Conservation (phyloP, 2,797 vertebrate genomes). For the Propithecus deckenii region DNA sequence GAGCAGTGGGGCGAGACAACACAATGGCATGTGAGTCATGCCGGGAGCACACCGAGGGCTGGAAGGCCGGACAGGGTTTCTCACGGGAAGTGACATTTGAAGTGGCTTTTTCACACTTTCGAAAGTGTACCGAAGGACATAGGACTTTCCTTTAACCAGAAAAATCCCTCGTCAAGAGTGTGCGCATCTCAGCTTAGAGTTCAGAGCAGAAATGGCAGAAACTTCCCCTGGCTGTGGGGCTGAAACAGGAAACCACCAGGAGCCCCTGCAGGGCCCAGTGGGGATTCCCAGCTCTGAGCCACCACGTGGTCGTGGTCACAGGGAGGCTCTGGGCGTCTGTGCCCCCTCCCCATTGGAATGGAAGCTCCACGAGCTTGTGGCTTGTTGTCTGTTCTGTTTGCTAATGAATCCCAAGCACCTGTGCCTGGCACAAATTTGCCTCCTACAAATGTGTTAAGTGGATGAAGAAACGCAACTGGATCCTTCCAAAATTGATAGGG, state of each 20-base stretch:
- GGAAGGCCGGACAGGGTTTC: background rate
- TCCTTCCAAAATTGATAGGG: background rate
- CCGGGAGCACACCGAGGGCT: background rate
- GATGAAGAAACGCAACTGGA: background rate
- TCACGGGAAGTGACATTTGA: constrained; percentile 47
- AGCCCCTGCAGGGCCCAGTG: background rate
- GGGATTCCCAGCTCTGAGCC: constrained; percentile 6
- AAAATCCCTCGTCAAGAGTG: constrained; percentile 36
- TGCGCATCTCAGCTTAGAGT: background rate
- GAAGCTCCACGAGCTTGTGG: accelerated
- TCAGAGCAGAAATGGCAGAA: constrained; percentile 53
- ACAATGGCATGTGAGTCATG: accelerated
- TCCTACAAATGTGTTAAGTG: background rate
- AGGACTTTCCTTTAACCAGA: constrained; percentile 63
- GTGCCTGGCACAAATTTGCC: background rate
- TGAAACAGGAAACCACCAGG: constrained; percentile 74
- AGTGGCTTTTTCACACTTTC: background rate
- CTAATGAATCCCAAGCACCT: background rate
- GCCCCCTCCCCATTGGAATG: accelerated
- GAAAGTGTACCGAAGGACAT: background rate
- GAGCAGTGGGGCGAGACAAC: background rate
- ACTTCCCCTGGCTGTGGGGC: constrained; percentile 41
- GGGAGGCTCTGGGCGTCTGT: background rate
- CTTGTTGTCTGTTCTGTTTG: background rate
- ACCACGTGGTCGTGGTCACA: background rate